Evolutionary conservation across 2,113 vertebrate genomes (phyloP).

Genomic region (Pedetes capensis): DNA sequence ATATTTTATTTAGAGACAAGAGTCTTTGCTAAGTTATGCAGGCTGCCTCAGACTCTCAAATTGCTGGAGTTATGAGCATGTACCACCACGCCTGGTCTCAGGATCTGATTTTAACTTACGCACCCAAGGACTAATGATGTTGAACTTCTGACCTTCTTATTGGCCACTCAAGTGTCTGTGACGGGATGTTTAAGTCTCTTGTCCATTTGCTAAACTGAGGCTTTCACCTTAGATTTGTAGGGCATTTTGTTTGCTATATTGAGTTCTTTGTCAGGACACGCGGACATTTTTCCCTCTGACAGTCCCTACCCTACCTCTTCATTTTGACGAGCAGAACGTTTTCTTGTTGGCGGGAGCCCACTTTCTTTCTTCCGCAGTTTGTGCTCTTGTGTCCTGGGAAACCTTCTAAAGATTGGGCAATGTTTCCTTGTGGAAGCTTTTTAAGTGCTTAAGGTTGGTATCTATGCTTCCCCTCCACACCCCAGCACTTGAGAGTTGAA

Average conservation of each 20-base stretch:
- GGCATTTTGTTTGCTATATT: not conserved
- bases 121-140: accelerated
- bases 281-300: too few relatives aligned
- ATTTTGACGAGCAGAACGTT: not conserved
- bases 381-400: not conserved
- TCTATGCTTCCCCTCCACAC: too few relatives aligned
- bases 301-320: accelerated
- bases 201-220: not conserved
- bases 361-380: not conserved
- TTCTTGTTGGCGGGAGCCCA: not conserved
- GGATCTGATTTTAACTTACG: not conserved
- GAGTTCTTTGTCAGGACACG: not conserved
- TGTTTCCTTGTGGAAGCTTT: not conserved
- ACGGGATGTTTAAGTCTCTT: not conserved
- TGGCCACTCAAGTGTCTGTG: accelerated
- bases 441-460: not conserved
- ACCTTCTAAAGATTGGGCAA: not conserved
- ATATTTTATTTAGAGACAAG: too few relatives aligned
- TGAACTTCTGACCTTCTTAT: not conserved
- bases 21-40: too few relatives aligned
- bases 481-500: too few relatives aligned
- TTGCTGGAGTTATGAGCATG: too few relatives aligned
- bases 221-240: not conserved
- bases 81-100: too few relatives aligned
- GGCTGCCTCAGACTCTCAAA: too few relatives aligned